Conservation (phyloP, 2,113 vertebrate genomes). For the Mormyrus iriodes region DNA sequence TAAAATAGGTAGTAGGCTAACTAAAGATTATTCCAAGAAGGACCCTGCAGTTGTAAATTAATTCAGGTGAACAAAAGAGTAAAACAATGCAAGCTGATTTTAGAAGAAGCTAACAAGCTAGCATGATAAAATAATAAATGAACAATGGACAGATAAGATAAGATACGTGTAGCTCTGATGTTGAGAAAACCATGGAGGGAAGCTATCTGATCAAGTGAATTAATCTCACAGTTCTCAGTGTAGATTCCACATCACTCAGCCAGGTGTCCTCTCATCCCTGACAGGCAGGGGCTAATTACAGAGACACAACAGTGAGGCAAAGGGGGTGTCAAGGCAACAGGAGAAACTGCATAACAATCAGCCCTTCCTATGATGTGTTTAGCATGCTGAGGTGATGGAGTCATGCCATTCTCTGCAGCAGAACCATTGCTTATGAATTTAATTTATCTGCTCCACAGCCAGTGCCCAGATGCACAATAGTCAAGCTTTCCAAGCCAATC, state of each 20-base stretch:
- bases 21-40: neutral
- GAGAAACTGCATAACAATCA: neutral
- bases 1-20: neutral
- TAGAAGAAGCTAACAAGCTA: neutral
- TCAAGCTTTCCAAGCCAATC: neutral
- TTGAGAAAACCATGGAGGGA: neutral
- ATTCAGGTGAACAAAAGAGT: neutral
- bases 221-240: neutral
- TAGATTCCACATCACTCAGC: neutral
- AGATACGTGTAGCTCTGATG: neutral
- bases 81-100: neutral
- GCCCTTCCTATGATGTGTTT: neutral
- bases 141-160: neutral
- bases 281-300: neutral
- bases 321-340: neutral
- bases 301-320: neutral
- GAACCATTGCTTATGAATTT: neutral
- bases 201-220: neutral
- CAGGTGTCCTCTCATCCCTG: neutral
- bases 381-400: neutral
- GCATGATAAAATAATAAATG: neutral
- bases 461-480: neutral
- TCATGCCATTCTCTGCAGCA: neutral
- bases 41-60: neutral
- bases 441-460: neutral